Base-by-base conservation (phyloP, 1,140 invertebrate species). In the Druon quercuslanigerum region DNA sequence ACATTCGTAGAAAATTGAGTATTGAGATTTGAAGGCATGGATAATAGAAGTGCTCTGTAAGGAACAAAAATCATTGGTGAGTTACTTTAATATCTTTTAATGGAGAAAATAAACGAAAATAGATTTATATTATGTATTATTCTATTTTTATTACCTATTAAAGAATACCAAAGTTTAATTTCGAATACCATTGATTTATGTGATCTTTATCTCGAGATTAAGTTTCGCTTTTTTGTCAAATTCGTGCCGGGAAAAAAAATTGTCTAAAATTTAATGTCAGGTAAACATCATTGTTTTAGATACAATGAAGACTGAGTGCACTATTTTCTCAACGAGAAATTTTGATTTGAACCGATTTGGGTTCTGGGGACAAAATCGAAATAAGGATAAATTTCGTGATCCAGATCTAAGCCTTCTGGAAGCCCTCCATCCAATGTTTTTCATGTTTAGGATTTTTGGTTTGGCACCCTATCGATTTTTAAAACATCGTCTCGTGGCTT, bases 401-500 rank as follows among this genome's bases (percentile, higher is more conserved):
- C 77, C 83, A 0, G 82, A 90, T 12, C 85, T 86, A n/a, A 25
- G 80, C 0, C 77, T 91, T 40, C 90, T 89, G 33, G 80, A 80
- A 16, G 81, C 84, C 33, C 74, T 88, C 52, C 86, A 79, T 20
- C 90, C 89, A 0, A 51, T 87, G 8, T 54, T 89, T 51, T 87
- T 85, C 46, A 54, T 84, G 0, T 20, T 85, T 3, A 80, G 84
- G 73, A 1, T 87, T 9, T 87, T 91, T 57, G 90, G 90, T 17
- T 80, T 89, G 3, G 86, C 87, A 14, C 90, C 90, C 16, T 91
- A 90, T 75, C 73, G 82, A 16, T 87, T 87, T 56, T 70, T 50
- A 7, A 81, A 83, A n/a, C 80, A 89, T 19, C 71, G 82, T 3
- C 78, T 88, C 3, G 80, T 82, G 0, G 83, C 86, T 0, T 90